Evolutionary conservation across 1,140 invertebrate species (phyloP), one percentile per base, ranked within the genome.

Genomic region (Radopholus similis): DNA sequence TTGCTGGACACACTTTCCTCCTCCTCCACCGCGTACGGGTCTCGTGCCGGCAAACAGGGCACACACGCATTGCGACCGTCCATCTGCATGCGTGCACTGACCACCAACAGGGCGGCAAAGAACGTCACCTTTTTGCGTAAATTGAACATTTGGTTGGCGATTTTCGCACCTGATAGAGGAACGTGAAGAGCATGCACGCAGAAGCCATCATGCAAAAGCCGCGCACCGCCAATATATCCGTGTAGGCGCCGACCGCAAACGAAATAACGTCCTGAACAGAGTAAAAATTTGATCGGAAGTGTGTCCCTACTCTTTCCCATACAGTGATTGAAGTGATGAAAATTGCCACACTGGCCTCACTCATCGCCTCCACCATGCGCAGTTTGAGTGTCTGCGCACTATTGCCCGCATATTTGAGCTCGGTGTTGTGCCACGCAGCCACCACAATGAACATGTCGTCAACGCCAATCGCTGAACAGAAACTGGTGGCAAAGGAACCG

Each of bases 401-500:
- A 21, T 57, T 35, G 28, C 79, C 80, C 2, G 76, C 72, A 58
- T 65, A 82, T 64, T 81, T 71, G 21, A 75, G 38, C 66, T 81
- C 79, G 3, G 80, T 82, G 42, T 83, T 80, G 49, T 79, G 77
- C 72, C 79, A 83, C 0, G 85, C 79, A 28, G 84, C 84, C 44
- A 84, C 83, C 69, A 84, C 83, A 26, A 86, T 84, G 77, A 86
- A 86, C 85, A 86, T 86, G 73, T 86, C 85, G 73, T 86, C 85
- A 1, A 85, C 84, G 56, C 85, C 85, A 64, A 86, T 85, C 60
- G 85, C 85, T 85, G 72, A 68, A 78, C 62, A 75, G 49, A 8
- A 49, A 28, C 49, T 21, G 8, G n/a, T 47, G 5, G 5, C 5
- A 32, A 49, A 13, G 18, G 18, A 56, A n/a, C 9, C 15, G 54